Conservation (phyloP, 2,113 vertebrate genomes). For the Oxyruncus cristatus region DNA sequence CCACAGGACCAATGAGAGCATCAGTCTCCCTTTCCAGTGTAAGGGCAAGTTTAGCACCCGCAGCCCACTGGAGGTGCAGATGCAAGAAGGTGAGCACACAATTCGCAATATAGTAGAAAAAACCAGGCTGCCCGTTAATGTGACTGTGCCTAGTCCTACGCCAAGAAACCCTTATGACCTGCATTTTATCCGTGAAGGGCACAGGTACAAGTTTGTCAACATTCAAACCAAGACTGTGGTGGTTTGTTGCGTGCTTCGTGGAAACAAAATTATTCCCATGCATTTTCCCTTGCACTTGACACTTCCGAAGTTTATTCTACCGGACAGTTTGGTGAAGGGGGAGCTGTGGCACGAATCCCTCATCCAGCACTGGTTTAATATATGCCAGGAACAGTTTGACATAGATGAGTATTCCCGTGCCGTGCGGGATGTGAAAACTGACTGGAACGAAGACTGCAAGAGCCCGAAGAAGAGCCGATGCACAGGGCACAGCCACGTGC, state of each 20-base stretch:
- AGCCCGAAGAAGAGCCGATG: conserved; percentile 89
- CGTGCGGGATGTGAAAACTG: conserved; percentile 88
- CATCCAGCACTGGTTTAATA: conserved; percentile 91
- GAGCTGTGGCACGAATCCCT: conserved; percentile 89
- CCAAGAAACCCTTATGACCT: conserved; percentile 95
- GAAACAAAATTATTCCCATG: conserved; percentile 89
- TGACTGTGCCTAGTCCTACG: conserved; percentile 88
- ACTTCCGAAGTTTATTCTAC: conserved; percentile 87
- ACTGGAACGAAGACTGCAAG: conserved; percentile 93
- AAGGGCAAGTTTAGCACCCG: conserved; percentile 96
- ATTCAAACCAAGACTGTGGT: conserved; percentile 97
- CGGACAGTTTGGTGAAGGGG: conserved; percentile 88
- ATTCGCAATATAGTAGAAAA: conserved; percentile 98
- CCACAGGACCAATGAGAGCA: conserved; percentile 97
- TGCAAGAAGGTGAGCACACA: conserved; percentile 97
- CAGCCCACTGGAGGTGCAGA: conserved; percentile 93
- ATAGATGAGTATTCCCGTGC: conserved; percentile 96
- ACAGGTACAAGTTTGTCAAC: conserved; percentile 97
- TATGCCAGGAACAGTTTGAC: conserved; percentile 96
- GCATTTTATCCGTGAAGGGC: conserved; percentile 94
- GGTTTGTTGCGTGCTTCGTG: conserved; percentile 88
- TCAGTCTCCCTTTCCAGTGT: conserved; percentile 97
- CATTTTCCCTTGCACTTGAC: conserved; percentile 91
- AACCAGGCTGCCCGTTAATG: conserved; percentile 93
- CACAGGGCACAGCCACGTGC: conserved; percentile 82